A percentile compares a stretch with the other conserved stretches of the same genome.
phyloP scores from a whole-genome alignment of 2,888 invertebrate genomes.

The Panzeria rudis region DNA sequence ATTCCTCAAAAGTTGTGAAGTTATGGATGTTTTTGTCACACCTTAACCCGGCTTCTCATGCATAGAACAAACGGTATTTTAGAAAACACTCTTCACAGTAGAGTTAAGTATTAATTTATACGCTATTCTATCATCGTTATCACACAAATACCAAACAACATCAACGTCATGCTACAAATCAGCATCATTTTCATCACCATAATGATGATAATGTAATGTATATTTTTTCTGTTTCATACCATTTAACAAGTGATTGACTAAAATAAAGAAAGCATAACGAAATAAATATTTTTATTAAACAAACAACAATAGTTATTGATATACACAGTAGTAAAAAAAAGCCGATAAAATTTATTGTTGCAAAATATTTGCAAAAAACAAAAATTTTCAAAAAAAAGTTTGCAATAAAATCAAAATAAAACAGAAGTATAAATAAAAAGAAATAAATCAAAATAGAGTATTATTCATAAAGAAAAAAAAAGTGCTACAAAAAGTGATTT shows the following conservation, averaged over 20 bases:
- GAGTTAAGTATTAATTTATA: slow-evolving; percentile 43
- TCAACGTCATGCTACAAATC: slow-evolving; percentile 8
- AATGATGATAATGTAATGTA: slow-evolving; percentile 13
- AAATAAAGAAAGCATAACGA: slow-evolving; percentile 16
- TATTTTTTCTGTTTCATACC: slow-evolving; percentile 1
- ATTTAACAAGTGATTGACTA: slow-evolving; percentile 59
- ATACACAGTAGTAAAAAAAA: not conserved
- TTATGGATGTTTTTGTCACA: slow-evolving; percentile 5
- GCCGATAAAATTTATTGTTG: slow-evolving; percentile 39
- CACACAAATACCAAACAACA: slow-evolving; percentile 7
- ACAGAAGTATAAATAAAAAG: not conserved
- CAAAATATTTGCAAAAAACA: slow-evolving; percentile 5
- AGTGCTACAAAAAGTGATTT: slow-evolving; percentile 19
- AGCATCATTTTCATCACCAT: not conserved
- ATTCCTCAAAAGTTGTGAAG: slow-evolving; percentile 4
- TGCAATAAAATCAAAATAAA: slow-evolving; percentile 41
- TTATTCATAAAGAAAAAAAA: not conserved
- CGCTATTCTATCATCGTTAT: slow-evolving; percentile 60
- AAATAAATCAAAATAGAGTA: not conserved
- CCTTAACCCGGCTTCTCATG: not conserved
- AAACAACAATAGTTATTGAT: not conserved
- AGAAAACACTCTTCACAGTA: not conserved
- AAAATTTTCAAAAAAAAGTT: not conserved
- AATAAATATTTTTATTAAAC: not conserved
- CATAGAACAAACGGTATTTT: not conserved